Base-by-base conservation (phyloP, 2,888 invertebrate genomes). In the Belgica antarctica region DNA sequence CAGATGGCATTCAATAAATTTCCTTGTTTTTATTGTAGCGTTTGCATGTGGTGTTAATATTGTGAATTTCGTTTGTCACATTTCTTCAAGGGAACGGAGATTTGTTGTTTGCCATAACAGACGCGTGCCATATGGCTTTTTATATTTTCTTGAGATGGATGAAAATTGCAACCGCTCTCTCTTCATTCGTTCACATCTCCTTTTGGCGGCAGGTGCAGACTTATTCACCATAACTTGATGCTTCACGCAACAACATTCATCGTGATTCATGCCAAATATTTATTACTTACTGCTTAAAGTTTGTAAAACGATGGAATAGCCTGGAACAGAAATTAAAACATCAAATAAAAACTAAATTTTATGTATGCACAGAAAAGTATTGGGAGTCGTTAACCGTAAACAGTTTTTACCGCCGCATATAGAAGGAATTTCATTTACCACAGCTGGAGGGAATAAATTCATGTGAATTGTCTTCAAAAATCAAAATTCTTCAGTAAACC, bases 41-140 rank as follows among this genome's bases (percentile, higher is more conserved):
- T 59, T 59, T 59, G 59, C 59, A 59, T 59, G 27, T 59, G 59
- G 27, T 59, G 59, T 10, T 25, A 25, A 25, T 59, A 59, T n/a
- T 59, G 59, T 19, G 27, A 19, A 22, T 52, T 52, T 22, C 59
- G 59, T 27, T 59, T 59, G 59, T 25, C 59, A 59, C 59, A 59
- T 59, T 59, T 17, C 52, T 19, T 59, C 25, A 12, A 25, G n/a
- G 25, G 4, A 27, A 27, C 15, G n/a, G 17, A 27, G 59, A 59
- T 59, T 24, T 59, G 25, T 59, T 59, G 59, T 59, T 59, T 59
- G 59, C 25, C 59, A 12, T 59, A 4, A 65, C 57, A 57, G 68
- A 68, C 68, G 68, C 68, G 68, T 57, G 68, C 52, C 68, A 68
- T 52, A 46, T 57, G 68, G 68, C 28, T 68, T 57, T 57, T 28